Conservation (phyloP, 2,797 vertebrate genomes). For the Sebastes itinus region DNA sequence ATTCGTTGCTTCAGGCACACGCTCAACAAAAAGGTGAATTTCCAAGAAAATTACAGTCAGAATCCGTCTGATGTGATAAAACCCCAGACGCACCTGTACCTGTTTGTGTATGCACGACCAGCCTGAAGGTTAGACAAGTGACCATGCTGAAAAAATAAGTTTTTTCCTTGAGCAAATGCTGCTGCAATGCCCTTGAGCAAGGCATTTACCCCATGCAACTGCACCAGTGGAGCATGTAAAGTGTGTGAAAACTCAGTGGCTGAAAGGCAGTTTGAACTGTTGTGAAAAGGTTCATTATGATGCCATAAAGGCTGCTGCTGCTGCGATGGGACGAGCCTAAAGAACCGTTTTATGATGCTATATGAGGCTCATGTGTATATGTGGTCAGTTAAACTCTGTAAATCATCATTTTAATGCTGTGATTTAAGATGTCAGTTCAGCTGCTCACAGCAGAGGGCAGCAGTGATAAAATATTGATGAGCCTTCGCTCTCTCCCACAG, state of each 20-base stretch:
- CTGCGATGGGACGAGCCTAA: background rate
- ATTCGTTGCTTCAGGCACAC: slow-evolving; percentile 26
- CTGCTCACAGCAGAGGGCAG: slow-evolving; percentile 68
- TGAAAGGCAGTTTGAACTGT: background rate
- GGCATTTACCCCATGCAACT: background rate
- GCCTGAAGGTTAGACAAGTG: slow-evolving; percentile 1
- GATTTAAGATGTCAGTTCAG: slow-evolving; percentile 38
- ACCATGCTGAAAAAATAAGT: background rate
- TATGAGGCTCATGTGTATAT: background rate
- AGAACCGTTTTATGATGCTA: slow-evolving; percentile 40
- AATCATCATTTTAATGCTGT: slow-evolving; percentile 15
- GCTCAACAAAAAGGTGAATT: slow-evolving; percentile 21
- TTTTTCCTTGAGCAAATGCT: background rate
- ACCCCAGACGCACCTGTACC: background rate
- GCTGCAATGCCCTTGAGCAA: background rate
- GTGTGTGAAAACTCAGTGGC: background rate
- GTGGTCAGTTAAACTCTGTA: slow-evolving; percentile 2
- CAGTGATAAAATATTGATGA: slow-evolving; percentile 42
- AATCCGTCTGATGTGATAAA: slow-evolving; percentile 27
- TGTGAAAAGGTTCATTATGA: slow-evolving; percentile 9
- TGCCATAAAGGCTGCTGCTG: slow-evolving; percentile 1
- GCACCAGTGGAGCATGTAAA: background rate
- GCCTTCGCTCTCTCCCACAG: background rate
- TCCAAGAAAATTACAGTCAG: slow-evolving; percentile 29
- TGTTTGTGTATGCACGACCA: background rate